These are phyloP conservation scores for Linnaemya tessellans DNA, from an alignment of 2,888 invertebrate species.

Conservation along the genomic window DNA sequence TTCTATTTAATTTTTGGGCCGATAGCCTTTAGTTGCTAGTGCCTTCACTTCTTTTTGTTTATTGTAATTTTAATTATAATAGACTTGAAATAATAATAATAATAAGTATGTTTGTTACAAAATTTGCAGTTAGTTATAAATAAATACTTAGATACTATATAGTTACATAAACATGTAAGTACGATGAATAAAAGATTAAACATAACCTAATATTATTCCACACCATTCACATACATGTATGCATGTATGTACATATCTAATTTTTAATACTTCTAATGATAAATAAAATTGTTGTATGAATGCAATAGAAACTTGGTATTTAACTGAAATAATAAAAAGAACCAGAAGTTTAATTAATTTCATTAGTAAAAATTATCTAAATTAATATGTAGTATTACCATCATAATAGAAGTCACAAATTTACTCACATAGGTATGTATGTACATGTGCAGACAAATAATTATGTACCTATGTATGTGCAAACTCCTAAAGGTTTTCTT, in stretches of 20 bases:
- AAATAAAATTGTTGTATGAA: background rate
- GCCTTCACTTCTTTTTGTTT: too few species aligned
- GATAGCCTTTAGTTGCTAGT: too few species aligned
- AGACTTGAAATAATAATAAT: too few species aligned
- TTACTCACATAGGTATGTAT: background rate
- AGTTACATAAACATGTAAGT: background rate
- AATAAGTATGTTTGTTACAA: too few species aligned
- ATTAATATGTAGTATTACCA: background rate
- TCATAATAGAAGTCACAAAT: background rate
- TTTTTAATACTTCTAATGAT: background rate
- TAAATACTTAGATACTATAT: background rate
- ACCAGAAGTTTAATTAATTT: background rate
- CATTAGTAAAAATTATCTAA: background rate
- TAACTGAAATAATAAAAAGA: background rate
- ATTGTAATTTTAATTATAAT: too few species aligned
- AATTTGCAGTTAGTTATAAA: background rate
- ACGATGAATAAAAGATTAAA: background rate
- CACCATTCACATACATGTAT: background rate
- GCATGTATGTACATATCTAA: background rate
- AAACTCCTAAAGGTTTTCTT: too few species aligned
- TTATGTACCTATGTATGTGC: too few species aligned
- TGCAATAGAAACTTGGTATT: background rate
- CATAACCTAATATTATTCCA: conserved; percentile 34
- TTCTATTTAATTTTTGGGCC: too few species aligned
- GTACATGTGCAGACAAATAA: background rate